Conservation (phyloP, 2,888 invertebrate species). For the Pteria penguin region DNA sequence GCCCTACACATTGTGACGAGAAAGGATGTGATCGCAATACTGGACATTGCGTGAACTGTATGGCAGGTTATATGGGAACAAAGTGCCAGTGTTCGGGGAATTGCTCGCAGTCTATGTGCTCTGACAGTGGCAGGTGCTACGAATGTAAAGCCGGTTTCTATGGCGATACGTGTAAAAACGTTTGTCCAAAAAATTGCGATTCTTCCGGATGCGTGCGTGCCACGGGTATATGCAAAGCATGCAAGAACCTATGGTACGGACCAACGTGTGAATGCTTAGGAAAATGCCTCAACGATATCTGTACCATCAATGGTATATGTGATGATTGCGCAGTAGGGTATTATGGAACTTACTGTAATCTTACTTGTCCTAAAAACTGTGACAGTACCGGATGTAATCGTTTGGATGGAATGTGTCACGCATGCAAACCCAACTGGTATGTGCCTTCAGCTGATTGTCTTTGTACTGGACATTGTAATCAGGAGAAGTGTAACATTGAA, state of each 20-base stretch:
- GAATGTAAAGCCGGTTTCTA: conserved; percentile 49
- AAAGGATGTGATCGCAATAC: conserved; percentile 35
- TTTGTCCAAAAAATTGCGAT: conserved; percentile 44
- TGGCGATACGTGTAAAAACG: conserved; percentile 45
- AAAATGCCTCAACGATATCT: conserved; percentile 45
- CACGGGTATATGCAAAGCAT: conserved; percentile 47
- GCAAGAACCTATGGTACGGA: conserved; percentile 44
- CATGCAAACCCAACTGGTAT: conserved; percentile 50
- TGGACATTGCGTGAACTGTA: conserved; percentile 44
- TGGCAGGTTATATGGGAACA: conserved; percentile 24
- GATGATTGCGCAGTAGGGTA: conserved; percentile 45
- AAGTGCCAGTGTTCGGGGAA: neutral
- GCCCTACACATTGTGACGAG: conserved; percentile 46
- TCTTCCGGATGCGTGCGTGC: conserved; percentile 37
- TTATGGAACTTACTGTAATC: conserved; percentile 42
- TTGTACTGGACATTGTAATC: conserved; percentile 48
- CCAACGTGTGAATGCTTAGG: conserved; percentile 44
- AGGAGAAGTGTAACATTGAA: conserved; percentile 42
- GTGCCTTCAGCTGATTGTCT: conserved; percentile 37
- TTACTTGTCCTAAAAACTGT: conserved; percentile 48
- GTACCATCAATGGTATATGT: conserved; percentile 45
- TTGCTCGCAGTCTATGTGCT: neutral
- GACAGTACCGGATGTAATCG: conserved; percentile 18
- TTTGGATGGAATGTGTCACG: conserved; percentile 9
- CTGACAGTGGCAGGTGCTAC: conserved; percentile 3